Percentiles rank a stretch among this genome's conserved stretches.
Evolutionary conservation across 2,113 vertebrate species (phyloP).

Genomic region (Saguinus midas): DNA sequence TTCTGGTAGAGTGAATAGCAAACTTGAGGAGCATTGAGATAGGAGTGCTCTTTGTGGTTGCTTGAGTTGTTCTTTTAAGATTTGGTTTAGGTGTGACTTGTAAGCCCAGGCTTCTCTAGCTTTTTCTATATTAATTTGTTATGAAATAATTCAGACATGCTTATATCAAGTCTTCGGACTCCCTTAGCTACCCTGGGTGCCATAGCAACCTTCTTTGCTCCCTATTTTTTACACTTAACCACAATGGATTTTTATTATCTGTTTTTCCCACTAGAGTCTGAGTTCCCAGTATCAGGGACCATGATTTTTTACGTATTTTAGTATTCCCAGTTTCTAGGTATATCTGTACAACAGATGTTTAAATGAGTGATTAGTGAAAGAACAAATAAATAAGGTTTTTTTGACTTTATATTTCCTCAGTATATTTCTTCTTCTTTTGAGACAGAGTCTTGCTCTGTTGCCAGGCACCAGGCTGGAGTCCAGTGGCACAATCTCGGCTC

Average conservation of each 20-base stretch:
- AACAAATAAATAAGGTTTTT: not conserved
- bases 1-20: not conserved
- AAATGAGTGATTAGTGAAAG: not conserved
- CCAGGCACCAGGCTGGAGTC: too few relatives aligned
- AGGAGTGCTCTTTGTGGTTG: not conserved
- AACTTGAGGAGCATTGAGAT: not conserved
- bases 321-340: not conserved
- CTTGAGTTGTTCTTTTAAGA: not conserved
- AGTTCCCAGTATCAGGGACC: not conserved
- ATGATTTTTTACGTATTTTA: constrained; percentile 39
- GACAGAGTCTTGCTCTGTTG: too few relatives aligned
- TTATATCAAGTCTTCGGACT: not conserved
- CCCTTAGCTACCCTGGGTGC: not conserved
- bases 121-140: not conserved
- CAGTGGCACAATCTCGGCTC: too few relatives aligned
- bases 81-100: not conserved
- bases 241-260: not conserved
- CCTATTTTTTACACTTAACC: not conserved
- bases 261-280: not conserved
- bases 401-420: not conserved
- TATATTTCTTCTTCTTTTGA: not conserved
- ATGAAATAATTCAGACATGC: not conserved
- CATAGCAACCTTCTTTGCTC: not conserved
- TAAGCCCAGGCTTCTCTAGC: not conserved
- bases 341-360: not conserved